Evolutionary conservation across 2,113 vertebrate species (phyloP).

Genomic region (Caracal caracal): DNA sequence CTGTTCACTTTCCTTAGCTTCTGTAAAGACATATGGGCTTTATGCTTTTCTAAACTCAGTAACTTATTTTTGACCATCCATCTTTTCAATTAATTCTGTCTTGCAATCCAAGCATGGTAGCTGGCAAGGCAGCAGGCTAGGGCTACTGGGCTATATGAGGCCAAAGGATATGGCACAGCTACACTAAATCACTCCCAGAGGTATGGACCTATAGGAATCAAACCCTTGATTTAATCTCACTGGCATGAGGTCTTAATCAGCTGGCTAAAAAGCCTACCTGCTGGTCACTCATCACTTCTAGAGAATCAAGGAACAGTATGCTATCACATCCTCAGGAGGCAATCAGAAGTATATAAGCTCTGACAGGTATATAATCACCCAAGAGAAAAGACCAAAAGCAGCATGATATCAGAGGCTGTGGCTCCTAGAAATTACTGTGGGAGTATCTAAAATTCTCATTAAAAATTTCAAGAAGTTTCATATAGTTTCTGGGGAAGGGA

Average conservation of each 20-base stretch:
- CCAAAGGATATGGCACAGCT: neutral
- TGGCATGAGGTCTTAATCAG: constrained; percentile 43
- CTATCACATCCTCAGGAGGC: neutral
- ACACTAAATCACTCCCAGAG: neutral
- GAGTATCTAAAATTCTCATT: constrained; percentile 43
- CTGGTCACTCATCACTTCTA: constrained; percentile 44
- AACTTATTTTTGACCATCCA: neutral
- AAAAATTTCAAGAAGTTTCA: constrained; percentile 8
- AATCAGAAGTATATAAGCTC: constrained; percentile 11
- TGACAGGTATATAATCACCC: constrained; percentile 20
- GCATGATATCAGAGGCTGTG: neutral
- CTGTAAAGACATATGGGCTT: neutral
- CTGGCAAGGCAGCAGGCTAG: neutral
- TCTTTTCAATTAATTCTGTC: constrained; percentile 29
- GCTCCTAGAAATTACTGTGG: neutral
- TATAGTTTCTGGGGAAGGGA: neutral
- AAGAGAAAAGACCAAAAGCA: constrained; percentile 34
- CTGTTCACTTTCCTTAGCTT: neutral
- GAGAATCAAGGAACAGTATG: constrained; percentile 14
- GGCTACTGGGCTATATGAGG: neutral
- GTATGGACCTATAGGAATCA: neutral
- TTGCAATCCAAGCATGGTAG: neutral
- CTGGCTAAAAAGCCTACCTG: neutral
- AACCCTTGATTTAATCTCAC: constrained; percentile 25
- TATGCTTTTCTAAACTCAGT: neutral